Evolutionary conservation across 1,140 invertebrate species (phyloP).

Genomic region (Caenorhabditis briggsae): DNA sequence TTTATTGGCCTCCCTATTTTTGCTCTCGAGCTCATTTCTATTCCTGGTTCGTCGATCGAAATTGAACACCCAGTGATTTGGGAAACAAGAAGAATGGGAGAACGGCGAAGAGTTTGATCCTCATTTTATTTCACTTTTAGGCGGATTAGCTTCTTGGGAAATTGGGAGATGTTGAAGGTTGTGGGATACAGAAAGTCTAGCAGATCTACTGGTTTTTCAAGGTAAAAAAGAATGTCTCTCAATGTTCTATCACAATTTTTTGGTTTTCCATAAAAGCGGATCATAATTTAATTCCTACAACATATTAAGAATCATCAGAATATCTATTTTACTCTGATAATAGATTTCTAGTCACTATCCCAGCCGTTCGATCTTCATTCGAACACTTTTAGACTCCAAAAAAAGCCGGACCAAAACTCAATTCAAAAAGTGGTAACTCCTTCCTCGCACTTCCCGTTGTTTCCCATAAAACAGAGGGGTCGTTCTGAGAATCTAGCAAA

Average conservation of each 20-base stretch:
- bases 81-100: not conserved
- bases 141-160: not conserved
- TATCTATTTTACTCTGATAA: too few species aligned
- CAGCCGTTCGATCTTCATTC: too few species aligned
- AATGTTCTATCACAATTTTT: too few species aligned
- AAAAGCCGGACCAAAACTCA: not conserved
- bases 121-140: not conserved
- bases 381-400: not conserved
- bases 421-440: not conserved
- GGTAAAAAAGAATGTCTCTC: too few species aligned
- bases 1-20: not conserved
- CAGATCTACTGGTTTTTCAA: too few species aligned
- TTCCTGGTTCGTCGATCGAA: not conserved
- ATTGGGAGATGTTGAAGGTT: too few species aligned
- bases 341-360: too few species aligned
- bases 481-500: slow-evolving; percentile 43
- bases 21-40: slow-evolving; percentile 23
- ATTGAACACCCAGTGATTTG: not conserved
- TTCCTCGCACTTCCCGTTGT: not conserved
- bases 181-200: too few species aligned
- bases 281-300: too few species aligned
- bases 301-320: too few species aligned
- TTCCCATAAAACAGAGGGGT: slow-evolving; percentile 1
- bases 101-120: not conserved
- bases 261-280: too few species aligned